These are phyloP conservation scores for Neria commutata DNA, from an alignment of 2,888 invertebrate species.

Conservation along the genomic window DNA sequence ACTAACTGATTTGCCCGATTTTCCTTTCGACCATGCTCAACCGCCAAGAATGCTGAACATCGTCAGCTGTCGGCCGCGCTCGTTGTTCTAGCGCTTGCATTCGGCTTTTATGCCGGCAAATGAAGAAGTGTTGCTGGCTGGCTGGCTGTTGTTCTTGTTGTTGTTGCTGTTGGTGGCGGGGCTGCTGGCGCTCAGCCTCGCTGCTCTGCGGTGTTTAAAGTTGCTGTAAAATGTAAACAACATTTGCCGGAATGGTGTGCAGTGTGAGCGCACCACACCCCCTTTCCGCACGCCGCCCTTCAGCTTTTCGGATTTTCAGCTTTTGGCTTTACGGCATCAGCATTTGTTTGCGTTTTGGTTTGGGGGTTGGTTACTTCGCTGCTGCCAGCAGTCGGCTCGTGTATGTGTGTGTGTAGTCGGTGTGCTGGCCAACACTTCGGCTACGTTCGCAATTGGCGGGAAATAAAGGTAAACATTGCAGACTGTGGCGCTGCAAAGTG, in stretches of 20 bases:
- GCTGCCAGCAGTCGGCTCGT: too few species aligned
- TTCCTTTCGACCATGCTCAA: constrained; percentile 25
- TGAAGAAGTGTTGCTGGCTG: constrained; percentile 28
- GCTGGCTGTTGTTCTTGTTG: neutral
- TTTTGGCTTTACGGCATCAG: constrained; percentile 32
- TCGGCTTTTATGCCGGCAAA: constrained; percentile 32
- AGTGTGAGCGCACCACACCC: constrained; percentile 21
- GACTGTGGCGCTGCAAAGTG: constrained; percentile 22
- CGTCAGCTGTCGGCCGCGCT: neutral
- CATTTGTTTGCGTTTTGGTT: constrained; percentile 25
- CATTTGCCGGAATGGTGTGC: constrained; percentile 25
- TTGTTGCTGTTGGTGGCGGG: constrained; percentile 9
- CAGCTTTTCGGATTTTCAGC: constrained; percentile 46
- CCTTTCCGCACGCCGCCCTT: constrained; percentile 43
- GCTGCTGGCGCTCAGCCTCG: too few species aligned
- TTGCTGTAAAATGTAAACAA: constrained; percentile 50
- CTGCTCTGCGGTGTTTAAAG: too few species aligned
- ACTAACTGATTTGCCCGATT: constrained; percentile 42
- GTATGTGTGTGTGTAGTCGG: constrained; percentile 9
- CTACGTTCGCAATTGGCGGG: constrained; percentile 49
- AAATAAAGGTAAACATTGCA: constrained; percentile 41
- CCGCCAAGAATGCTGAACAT: constrained; percentile 21
- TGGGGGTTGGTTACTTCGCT: constrained; percentile 30
- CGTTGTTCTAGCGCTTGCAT: constrained; percentile 6
- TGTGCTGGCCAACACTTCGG: neutral